Conservation (phyloP, 2,888 invertebrate species). For the Acronicta psi region DNA sequence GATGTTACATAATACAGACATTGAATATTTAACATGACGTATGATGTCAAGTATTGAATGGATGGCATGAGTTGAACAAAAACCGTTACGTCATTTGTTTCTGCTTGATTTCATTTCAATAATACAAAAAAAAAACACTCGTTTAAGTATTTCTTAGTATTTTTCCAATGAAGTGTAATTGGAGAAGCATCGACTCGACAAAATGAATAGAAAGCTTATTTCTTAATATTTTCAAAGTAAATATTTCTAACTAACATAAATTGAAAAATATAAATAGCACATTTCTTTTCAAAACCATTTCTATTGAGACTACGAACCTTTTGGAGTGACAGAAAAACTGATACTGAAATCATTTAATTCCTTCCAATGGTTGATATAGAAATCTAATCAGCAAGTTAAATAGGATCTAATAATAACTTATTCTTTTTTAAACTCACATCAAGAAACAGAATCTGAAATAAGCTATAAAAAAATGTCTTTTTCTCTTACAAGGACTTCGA, state of each 20-base stretch:
- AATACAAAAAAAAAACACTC: neutral
- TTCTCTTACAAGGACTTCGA: slow-evolving; percentile 61
- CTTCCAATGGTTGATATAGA: neutral
- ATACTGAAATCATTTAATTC: slow-evolving; percentile 10
- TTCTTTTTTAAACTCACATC: slow-evolving; percentile 40
- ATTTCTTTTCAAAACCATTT: neutral
- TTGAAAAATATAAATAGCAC: neutral
- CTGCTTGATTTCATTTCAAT: no score
- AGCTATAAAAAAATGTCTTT: slow-evolving; percentile 62
- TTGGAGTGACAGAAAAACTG: neutral
- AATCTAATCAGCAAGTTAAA: slow-evolving; percentile 30
- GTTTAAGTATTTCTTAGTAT: neutral
- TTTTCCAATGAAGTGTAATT: neutral
- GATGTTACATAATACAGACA: no score
- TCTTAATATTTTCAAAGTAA: neutral
- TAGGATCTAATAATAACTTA: slow-evolving; percentile 35
- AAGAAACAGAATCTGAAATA: slow-evolving; percentile 64
- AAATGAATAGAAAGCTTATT: neutral
- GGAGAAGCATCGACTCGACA: neutral
- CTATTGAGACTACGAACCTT: neutral
- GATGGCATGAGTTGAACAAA: no score
- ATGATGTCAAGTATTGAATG: no score
- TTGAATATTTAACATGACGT: no score
- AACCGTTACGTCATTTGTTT: no score
- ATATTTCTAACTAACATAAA: neutral